A percentile compares a stretch with the other conserved stretches of the same genome.
Evolutionary conservation across 2,888 invertebrate species (phyloP).

Genomic region (Megamerina dolium): DNA sequence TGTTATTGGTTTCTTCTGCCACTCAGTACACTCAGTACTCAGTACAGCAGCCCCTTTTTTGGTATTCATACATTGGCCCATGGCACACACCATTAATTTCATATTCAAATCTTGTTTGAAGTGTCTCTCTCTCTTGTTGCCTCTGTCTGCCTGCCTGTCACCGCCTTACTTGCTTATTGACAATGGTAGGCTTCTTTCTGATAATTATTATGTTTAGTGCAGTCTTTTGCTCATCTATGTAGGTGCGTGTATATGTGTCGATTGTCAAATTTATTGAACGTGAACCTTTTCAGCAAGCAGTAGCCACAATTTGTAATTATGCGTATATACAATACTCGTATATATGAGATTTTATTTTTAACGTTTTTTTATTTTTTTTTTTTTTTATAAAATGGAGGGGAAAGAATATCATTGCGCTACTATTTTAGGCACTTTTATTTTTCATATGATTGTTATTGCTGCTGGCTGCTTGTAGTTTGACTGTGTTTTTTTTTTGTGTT

Average conservation of each 20-base stretch:
- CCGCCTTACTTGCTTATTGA: too few relatives aligned
- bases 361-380: too few relatives aligned
- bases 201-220: conserved; percentile 31
- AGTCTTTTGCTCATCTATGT: not conserved
- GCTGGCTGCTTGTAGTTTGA: too few relatives aligned
- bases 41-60: conserved; percentile 7
- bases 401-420: too few relatives aligned
- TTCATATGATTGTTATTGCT: too few relatives aligned
- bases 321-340: too few relatives aligned
- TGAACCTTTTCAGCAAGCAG: conserved; percentile 40
- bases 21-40: too few relatives aligned
- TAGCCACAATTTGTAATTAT: too few relatives aligned
- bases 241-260: too few relatives aligned
- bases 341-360: too few relatives aligned
- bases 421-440: conserved; percentile 17
- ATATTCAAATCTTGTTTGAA: conserved; percentile 23
- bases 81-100: conserved; percentile 35
- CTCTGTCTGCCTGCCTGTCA: not conserved
- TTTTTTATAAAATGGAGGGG: too few relatives aligned
- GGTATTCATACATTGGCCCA: conserved; percentile 12
- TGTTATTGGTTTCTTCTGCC: too few relatives aligned
- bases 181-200: conserved; percentile 1
- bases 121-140: not conserved
- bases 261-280: conserved; percentile 27
- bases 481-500: not conserved